A percentile compares a stretch with the other conserved stretches of the same genome.
Conservation (phyloP, 2,797 vertebrate species). For the Sardinella longiceps region DNA sequence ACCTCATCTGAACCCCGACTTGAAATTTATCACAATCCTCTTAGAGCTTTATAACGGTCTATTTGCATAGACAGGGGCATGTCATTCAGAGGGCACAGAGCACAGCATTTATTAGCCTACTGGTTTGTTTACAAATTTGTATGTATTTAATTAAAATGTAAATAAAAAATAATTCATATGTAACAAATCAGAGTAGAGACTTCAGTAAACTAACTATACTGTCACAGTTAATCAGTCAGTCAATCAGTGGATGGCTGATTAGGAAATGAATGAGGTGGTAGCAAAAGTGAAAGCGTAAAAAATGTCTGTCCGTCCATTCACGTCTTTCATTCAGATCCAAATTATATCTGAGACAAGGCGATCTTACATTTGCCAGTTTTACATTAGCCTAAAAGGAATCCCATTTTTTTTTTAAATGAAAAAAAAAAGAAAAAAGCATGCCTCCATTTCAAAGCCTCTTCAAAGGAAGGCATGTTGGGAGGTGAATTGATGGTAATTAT, state of each 20-base stretch:
- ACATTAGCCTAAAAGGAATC: neutral
- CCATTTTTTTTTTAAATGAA: too few species aligned
- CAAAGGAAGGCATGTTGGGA: neutral
- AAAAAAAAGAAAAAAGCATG: neutral
- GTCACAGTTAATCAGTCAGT: neutral
- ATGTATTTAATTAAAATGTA: neutral
- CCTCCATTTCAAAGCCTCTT: slow-evolving; percentile 12
- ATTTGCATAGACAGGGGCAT: neutral
- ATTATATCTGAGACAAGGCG: neutral
- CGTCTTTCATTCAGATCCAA: neutral
- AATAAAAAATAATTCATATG: too few species aligned
- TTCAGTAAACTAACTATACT: neutral
- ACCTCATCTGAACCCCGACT: neutral
- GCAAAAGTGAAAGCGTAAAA: neutral
- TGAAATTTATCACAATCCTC: slow-evolving; percentile 2
- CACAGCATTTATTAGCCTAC: neutral
- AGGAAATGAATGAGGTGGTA: neutral
- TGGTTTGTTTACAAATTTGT: neutral
- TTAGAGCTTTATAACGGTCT: neutral
- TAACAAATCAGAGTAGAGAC: neutral
- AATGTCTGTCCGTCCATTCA: too few species aligned
- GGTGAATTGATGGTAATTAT: slow-evolving; percentile 22
- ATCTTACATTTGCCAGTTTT: neutral
- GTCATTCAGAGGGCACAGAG: neutral
- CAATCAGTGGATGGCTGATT: neutral